Evolutionary conservation across 2,797 vertebrate species (phyloP).

Genomic region (Xenops minutus): DNA sequence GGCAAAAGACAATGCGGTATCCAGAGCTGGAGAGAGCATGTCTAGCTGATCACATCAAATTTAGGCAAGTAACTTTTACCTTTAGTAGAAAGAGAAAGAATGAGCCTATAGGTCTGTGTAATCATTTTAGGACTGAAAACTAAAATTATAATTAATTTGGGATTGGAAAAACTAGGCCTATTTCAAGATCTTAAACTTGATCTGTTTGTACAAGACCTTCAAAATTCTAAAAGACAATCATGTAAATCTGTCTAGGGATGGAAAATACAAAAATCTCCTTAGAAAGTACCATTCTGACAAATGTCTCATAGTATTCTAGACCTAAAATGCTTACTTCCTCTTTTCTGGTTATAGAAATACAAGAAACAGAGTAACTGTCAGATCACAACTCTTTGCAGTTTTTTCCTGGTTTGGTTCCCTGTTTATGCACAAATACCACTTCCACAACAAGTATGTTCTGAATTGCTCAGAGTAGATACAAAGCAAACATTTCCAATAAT

Average conservation of each 20-base stretch:
- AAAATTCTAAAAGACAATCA: background rate
- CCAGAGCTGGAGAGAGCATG: background rate
- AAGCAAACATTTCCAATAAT: background rate
- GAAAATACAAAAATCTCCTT: background rate
- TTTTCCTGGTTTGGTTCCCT: background rate
- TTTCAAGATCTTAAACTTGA: background rate
- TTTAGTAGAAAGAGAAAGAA: background rate
- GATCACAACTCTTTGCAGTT: background rate
- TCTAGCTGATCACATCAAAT: background rate
- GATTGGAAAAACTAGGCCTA: background rate
- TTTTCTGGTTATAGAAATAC: background rate
- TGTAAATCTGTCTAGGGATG: background rate
- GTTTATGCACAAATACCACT: background rate
- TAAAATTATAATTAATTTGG: background rate
- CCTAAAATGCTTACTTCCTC: background rate
- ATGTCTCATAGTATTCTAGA: background rate
- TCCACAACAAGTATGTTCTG: background rate
- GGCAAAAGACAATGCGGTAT: background rate
- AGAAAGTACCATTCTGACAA: background rate
- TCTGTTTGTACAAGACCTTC: background rate
- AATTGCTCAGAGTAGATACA: background rate
- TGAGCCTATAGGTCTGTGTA: background rate
- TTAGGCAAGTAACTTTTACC: background rate
- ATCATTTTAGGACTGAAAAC: background rate
- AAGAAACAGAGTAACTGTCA: background rate